A percentile compares a stretch with the other conserved stretches of the same genome.
Conservation (phyloP, 2,113 vertebrate genomes). For the Pedionomus torquatus region DNA sequence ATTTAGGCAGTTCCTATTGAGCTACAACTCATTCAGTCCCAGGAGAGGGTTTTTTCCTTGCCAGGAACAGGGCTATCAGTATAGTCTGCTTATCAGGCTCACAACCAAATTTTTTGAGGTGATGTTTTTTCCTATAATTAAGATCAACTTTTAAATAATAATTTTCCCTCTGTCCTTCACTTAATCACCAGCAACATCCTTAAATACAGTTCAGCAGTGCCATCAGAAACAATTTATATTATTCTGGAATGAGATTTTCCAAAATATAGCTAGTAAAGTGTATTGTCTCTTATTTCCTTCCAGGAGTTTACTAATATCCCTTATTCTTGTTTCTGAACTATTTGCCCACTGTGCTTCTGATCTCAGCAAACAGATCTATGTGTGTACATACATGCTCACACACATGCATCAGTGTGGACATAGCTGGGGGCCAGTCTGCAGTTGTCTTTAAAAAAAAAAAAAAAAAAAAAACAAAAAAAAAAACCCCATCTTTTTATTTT, state of each 20-base stretch:
- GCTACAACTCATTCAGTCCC: background rate
- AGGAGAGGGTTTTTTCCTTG: background rate
- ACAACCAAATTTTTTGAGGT: background rate
- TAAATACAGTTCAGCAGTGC: background rate
- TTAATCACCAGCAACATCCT: background rate
- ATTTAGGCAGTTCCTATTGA: background rate
- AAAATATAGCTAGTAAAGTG: background rate
- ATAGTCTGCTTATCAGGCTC: background rate
- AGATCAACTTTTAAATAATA: background rate
- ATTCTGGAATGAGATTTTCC: background rate
- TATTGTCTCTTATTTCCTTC: background rate
- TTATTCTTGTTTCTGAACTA: background rate
- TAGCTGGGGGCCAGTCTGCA: background rate
- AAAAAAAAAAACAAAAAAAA: too few species aligned
- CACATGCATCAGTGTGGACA: background rate
- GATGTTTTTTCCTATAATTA: background rate
- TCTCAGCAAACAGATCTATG: background rate
- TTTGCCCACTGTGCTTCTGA: background rate
- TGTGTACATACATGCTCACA: background rate
- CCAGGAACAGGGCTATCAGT: background rate
- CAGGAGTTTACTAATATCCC: background rate
- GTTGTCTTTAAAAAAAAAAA: background rate
- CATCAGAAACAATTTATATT: background rate
- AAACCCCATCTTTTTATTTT: too few species aligned
- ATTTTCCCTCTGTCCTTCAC: background rate